Evolutionary conservation across 2,113 vertebrate genomes (phyloP), one percentile per base, ranked within the genome.

Genomic region (Symphodus melops): DNA sequence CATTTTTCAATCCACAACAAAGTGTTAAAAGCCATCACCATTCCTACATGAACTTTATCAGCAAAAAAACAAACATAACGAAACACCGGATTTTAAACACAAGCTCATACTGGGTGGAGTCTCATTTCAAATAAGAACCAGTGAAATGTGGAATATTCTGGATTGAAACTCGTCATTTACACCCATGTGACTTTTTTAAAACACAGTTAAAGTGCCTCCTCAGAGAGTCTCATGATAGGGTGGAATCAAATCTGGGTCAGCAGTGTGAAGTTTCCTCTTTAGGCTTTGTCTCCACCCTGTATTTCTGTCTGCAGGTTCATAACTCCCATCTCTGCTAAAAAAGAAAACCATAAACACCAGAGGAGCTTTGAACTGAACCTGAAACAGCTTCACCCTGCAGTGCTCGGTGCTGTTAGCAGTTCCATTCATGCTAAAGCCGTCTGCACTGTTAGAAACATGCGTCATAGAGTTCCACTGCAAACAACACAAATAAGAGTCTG

Each of bases 11-110:
- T 86, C 62, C 79, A 81, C 75, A 64, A 68, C 65, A 77, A 77
- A 57, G 68, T 81, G 60, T 68, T 48, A 70, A 68, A 70, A 85
- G 61, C 78, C 77, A 11, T 68, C 69, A 58, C 33, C 60, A 10
- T 9, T 57, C 25, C 44, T 51, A 68, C 61, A 20, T 57, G 70
- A 80, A 87, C 75, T 79, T 62, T 1, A 84, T 77, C 72, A 68
- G 74, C 82, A 87, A 60, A 86, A 86, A 90, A 90, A 89, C 85
- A 84, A 59, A 64, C 42, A 44, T 14, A 65, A 79, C 56, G 52
- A 58, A 68, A 60, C 10, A 75, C 76, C 55, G 79, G 78, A 87
- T 72, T 77, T 77, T 79, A 76, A 75, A 42, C 64, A 61, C 48
- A 0, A 48, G 52, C 78, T 87, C 42, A 59, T 49, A 81, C 79